These are phyloP conservation scores for Lycaena phlaeas DNA, from an alignment of 2,888 invertebrate genomes.

Conservation along the genomic window DNA sequence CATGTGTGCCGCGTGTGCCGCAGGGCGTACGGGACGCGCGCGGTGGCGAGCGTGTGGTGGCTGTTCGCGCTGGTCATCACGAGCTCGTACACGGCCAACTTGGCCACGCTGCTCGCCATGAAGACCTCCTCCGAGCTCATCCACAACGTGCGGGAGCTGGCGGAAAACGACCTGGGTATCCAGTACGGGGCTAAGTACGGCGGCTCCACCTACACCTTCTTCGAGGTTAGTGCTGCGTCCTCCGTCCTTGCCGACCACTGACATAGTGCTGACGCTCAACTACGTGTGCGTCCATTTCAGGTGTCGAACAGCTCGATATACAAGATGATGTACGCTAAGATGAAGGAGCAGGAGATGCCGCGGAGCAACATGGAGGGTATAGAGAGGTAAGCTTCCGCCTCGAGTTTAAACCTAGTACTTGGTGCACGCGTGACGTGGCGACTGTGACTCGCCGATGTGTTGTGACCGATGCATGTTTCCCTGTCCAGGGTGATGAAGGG, in stretches of 20 bases:
- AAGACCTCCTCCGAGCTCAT: conserved; percentile 80
- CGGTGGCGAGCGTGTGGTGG: conserved; percentile 91
- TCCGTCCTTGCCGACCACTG: no score
- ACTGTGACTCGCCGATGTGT: neutral
- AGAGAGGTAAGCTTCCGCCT: conserved; percentile 38
- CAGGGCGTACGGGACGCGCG: conserved; percentile 89
- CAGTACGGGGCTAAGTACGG: conserved; percentile 86
- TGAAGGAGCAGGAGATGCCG: conserved; percentile 76
- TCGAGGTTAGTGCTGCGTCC: conserved; percentile 78
- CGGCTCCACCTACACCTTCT: conserved; percentile 93
- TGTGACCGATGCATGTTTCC: neutral
- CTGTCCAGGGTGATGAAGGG: conserved; percentile 28
- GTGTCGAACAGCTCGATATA: conserved; percentile 82
- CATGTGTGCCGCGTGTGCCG: conserved; percentile 13
- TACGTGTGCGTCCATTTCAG: conserved; percentile 56
- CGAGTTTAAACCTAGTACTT: no score
- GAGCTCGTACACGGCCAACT: conserved; percentile 91
- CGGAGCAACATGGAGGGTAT: conserved; percentile 76
- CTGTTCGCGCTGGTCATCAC: conserved; percentile 91
- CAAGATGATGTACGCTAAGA: conserved; percentile 83
- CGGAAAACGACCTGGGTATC: conserved; percentile 82
- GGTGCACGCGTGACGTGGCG: no score
- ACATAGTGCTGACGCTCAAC: conserved; percentile 49
- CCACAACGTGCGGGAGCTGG: conserved; percentile 85
- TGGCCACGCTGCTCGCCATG: conserved; percentile 90